Conservation (phyloP, 2,113 vertebrate species). For the Gallinago undulata region DNA sequence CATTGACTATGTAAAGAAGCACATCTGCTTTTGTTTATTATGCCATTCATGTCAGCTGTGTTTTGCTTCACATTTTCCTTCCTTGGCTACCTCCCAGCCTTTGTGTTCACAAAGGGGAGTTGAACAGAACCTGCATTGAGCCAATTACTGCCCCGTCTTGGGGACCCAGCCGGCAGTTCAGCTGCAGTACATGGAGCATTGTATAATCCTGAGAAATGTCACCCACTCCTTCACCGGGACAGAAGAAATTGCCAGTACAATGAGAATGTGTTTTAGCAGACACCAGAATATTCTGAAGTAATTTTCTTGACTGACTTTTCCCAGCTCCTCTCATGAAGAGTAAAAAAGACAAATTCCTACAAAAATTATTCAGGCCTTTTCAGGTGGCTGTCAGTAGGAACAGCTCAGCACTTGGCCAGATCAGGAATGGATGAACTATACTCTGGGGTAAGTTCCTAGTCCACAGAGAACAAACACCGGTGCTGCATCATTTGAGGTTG, state of each 20-base stretch:
- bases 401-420: neutral
- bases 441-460: neutral
- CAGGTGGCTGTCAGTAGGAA: neutral
- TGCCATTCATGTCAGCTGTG: neutral
- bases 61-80: constrained; percentile 18
- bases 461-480: neutral
- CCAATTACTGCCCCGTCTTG: neutral
- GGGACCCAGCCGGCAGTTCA: neutral
- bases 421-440: neutral
- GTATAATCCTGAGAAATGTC: neutral
- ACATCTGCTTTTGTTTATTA: constrained; percentile 40
- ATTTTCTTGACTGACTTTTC: constrained; percentile 15
- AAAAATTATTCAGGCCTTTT: neutral
- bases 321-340: neutral
- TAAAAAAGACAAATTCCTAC: neutral
- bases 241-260: neutral
- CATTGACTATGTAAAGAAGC: neutral
- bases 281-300: neutral
- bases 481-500: neutral
- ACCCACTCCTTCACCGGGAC: neutral
- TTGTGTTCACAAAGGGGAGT: neutral
- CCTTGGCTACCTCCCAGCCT: neutral
- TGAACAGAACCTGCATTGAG: neutral
- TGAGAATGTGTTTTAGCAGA: neutral
- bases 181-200: neutral